phyloP scores from a whole-genome alignment of 2,797 vertebrate species.

The Leptoclinus maculatus region DNA sequence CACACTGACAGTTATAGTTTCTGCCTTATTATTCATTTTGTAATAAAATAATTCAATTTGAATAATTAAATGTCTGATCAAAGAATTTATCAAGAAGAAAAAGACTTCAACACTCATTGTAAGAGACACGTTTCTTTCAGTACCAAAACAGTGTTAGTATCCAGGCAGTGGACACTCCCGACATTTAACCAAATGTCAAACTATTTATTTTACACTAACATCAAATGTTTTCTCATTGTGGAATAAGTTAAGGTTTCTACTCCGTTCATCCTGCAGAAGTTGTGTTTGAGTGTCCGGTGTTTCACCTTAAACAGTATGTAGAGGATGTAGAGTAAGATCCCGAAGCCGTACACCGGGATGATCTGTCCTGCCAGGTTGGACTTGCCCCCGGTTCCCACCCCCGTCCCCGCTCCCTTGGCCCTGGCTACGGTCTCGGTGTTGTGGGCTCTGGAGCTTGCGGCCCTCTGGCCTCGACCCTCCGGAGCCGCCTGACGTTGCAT shows the following conservation, averaged over 20 bases:
- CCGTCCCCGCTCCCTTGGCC: constrained; percentile 83
- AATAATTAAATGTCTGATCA: neutral
- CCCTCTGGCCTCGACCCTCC: constrained; percentile 70
- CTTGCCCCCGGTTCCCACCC: constrained; percentile 81
- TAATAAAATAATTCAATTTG: too few species aligned
- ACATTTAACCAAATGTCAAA: neutral
- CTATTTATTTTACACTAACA: neutral
- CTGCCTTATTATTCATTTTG: neutral
- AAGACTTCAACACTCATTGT: too few species aligned
- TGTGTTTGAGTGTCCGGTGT: neutral
- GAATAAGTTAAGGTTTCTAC: too few species aligned
- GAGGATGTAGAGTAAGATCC: constrained; percentile 95
- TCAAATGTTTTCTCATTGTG: too few species aligned
- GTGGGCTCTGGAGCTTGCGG: constrained; percentile 76
- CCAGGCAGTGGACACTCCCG: neutral
- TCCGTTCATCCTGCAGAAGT: too few species aligned
- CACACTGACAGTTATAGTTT: neutral
- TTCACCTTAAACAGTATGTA: constrained; percentile 97
- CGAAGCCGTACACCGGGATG: constrained; percentile 97
- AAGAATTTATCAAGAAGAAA: neutral
- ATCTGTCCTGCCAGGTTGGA: constrained; percentile 95
- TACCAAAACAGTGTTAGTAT: too few species aligned
- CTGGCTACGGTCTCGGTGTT: constrained; percentile 88
- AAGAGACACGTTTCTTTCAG: neutral
- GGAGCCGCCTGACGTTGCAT: constrained; percentile 82